Conservation (phyloP, 1,140 invertebrate genomes). For the Venustaconcha ellipsiformis region DNA sequence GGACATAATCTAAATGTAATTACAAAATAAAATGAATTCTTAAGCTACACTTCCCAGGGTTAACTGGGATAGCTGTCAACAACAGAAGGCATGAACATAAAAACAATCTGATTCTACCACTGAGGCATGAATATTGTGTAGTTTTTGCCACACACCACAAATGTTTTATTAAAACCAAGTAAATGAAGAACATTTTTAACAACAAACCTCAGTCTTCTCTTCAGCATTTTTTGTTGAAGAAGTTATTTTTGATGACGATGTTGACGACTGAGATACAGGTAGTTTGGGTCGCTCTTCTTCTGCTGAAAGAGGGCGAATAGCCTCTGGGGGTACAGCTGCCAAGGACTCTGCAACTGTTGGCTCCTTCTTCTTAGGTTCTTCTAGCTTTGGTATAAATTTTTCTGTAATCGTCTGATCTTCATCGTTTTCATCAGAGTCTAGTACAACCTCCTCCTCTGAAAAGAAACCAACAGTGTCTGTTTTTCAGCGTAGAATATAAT, state of each 20-base stretch:
- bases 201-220: too few species aligned
- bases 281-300: conserved; percentile 51
- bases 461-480: not conserved
- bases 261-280: conserved; percentile 44
- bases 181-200: too few species aligned
- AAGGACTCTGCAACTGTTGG: not conserved
- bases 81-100: too few species aligned
- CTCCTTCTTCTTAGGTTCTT: conserved; percentile 13
- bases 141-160: too few species aligned
- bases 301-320: conserved; percentile 22
- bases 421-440: conserved; percentile 52
- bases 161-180: too few species aligned
- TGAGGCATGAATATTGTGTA: too few species aligned
- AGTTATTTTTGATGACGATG: conserved; percentile 9
- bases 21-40: too few species aligned
- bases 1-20: too few species aligned
- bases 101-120: too few species aligned
- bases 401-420: conserved; percentile 7
- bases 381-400: conserved; percentile 12
- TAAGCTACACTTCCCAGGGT: too few species aligned
- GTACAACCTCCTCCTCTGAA: conserved; percentile 49
- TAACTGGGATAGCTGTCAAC: too few species aligned
- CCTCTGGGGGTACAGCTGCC: conserved; percentile 18
- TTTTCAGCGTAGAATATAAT: not conserved
- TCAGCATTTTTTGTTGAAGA: too few species aligned